These are phyloP conservation scores for Drosophila dives DNA, from an alignment of 2,888 invertebrate species.

Conservation along the genomic window DNA sequence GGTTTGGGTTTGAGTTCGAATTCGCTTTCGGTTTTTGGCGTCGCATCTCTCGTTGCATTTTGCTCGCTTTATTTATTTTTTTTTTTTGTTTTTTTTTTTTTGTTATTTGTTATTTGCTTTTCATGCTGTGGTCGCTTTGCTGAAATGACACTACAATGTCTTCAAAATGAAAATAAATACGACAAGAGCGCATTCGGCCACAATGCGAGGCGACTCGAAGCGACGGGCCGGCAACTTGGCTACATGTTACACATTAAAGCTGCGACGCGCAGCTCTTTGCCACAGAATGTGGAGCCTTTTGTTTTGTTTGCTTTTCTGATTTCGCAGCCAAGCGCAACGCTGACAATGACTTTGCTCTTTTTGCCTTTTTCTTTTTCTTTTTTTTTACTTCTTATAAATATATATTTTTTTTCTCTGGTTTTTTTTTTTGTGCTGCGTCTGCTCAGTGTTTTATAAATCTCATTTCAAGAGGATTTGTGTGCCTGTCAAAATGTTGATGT, in stretches of 20 bases:
- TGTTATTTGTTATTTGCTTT: slow-evolving; percentile 61
- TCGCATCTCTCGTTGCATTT: slow-evolving; percentile 41
- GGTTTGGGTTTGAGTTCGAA: slow-evolving; percentile 7
- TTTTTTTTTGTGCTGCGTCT: slow-evolving; percentile 53
- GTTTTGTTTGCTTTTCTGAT: slow-evolving; percentile 76
- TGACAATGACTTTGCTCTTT: slow-evolving; percentile 81
- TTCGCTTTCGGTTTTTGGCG: slow-evolving; percentile 26
- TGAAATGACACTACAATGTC: slow-evolving; percentile 81
- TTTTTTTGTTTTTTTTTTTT: slow-evolving; percentile 35
- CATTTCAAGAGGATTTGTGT: slow-evolving; percentile 81
- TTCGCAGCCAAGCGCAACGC: slow-evolving; percentile 80
- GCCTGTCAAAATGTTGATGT: slow-evolving; percentile 82
- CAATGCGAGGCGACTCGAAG: slow-evolving; percentile 30
- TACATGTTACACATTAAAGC: slow-evolving; percentile 79
- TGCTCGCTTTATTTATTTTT: slow-evolving; percentile 1
- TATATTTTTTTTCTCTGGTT: slow-evolving; percentile 2
- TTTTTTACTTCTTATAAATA: slow-evolving; percentile 1
- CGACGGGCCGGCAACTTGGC: slow-evolving; percentile 57
- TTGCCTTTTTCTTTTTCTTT: slow-evolving; percentile 43
- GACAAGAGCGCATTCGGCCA: slow-evolving; percentile 41
- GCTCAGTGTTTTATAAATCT: slow-evolving; percentile 78
- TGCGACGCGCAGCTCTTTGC: slow-evolving; percentile 43
- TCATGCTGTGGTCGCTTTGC: slow-evolving; percentile 71
- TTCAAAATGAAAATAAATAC: slow-evolving; percentile 82
- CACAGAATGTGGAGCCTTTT: slow-evolving; percentile 64